Base-by-base conservation (phyloP, 1,140 invertebrate genomes). In the Sminthurides bifidus region DNA sequence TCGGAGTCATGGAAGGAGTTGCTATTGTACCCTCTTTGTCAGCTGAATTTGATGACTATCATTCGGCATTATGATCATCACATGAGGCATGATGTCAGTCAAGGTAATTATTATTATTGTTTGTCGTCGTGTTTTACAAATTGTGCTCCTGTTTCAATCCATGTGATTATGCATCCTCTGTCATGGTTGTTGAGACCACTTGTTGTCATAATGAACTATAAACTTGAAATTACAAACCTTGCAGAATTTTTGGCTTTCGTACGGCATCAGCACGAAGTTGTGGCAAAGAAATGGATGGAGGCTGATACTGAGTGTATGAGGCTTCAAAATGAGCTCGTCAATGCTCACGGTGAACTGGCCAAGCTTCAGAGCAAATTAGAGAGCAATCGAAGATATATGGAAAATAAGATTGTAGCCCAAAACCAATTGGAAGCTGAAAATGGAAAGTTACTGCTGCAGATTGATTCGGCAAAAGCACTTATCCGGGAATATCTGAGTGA, bases 361-460 rank as follows among this genome's bases (percentile, higher is more conserved):
- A 78, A 81, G 59, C 75, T 85, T 50, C 83, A 88, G 55, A 79
- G 78, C 15, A 85, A 87, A 67, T 75, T 91, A 38, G 80, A 79
- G 56, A 81, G 85, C 67, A 84, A 83, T 1, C 77, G 85, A 45
- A 81, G 80, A 56, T 72, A 88, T 31, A 72, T 91, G 5, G 85
- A 90, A 67, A 75, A 79, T 38, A 87, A 91, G 65, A 84, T 83
- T 60, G 77, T 79, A 59, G 78, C 77, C 52, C 72, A 83, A 24
- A 73, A 74, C 23, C 68, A 68, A 52, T 77, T 76, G 0, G 79
- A 85, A 67, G 71, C 78, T 6, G 80, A 86, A 33, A 76, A 77
- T 38, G 76, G 79, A 63, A 66, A 71, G 50, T 72, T 83, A 68
- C 79, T 81, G 72, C 62, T 64, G 62, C 51, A 51, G 3, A 35